These are phyloP conservation scores for Acrobeloides nanus DNA, from an alignment of 2,888 invertebrate species.

Conservation along the genomic window DNA sequence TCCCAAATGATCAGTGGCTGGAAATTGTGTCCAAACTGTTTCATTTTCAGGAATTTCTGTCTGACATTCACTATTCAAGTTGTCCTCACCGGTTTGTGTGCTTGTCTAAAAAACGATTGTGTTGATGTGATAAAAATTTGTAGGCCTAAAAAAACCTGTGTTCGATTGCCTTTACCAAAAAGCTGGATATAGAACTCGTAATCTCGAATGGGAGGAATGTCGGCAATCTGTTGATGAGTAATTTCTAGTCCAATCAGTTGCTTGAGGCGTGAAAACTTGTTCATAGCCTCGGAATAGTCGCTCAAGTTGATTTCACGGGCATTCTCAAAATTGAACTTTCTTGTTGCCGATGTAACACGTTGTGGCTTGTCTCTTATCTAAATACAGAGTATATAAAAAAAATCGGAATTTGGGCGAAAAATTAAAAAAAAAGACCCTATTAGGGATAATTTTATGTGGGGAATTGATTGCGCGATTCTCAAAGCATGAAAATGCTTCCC, in stretches of 20 bases:
- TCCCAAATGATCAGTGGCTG: no score
- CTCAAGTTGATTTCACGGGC: constrained; percentile 3
- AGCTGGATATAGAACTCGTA: constrained; percentile 9
- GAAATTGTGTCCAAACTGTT: no score
- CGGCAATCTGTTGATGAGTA: constrained; percentile 3
- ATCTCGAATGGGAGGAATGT: constrained; percentile 2
- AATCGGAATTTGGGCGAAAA: no score
- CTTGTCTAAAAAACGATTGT: background rate
- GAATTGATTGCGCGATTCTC: no score
- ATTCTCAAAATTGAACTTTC: constrained; percentile 5
- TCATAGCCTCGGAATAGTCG: background rate
- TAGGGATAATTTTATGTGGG: no score
- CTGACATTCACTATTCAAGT: no score
- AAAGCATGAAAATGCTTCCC: no score
- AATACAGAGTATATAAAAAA: no score
- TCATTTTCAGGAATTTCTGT: no score
- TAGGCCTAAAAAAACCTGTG: constrained; percentile 2
- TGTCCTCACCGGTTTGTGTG: no score
- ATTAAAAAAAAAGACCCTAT: no score
- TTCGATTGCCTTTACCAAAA: constrained; percentile 5
- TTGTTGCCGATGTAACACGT: background rate
- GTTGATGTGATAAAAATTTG: background rate
- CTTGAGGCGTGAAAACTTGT: constrained; percentile 2
- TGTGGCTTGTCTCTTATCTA: no score
- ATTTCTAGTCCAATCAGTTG: constrained; percentile 4